Base-by-base conservation (phyloP, 2,797 vertebrate species). In the Steatocranus sp. region DNA sequence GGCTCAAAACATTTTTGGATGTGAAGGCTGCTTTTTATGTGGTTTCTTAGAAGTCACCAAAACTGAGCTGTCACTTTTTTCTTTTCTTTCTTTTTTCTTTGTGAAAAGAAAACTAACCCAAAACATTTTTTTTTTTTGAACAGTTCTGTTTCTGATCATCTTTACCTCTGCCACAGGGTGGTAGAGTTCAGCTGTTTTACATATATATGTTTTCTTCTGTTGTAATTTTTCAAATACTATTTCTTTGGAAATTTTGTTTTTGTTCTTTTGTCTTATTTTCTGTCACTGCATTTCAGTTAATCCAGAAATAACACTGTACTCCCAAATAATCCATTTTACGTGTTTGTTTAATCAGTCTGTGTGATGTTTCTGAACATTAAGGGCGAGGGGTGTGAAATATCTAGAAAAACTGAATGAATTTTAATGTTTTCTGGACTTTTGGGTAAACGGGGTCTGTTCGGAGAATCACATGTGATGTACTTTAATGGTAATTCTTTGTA, bases 21-120 rank as follows among this genome's bases (percentile, higher is more conserved):
- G 25, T 73, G 43, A 73, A 73, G 68, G 70, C 76, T 61, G 51
- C 17, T 9, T 46, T 75, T 48, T 32, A 15, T 54, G 17, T 73
- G 43, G 68, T 32, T 48, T 73, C 53, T 48, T 73, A 73, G 25
- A 73, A 73, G 68, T 48, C 68, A 32, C 23, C 68, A 73, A 32
- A 73, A 73, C 68, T 49, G 43, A 73, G 68, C 68, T 48, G 27
- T 49, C 43, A 49, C 17, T 73, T 32, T 48, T 48, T 48, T 25
- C 7, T 43, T 25, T 12, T 63, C 18, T 46, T 41, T n/a, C n/a
- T n/a, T n/a, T 66, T 36, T 34, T 18, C 20, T 49, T 78, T 87
- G 56, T 80, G 78, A 87, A 82, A 76, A 34, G 30, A 78, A 84
- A 30, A 89, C 78, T 86, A 88, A 92, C 79, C 83, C 84, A 86